phyloP scores from a whole-genome alignment of 2,113 vertebrate genomes.

The Porphyrio hochstetteri region DNA sequence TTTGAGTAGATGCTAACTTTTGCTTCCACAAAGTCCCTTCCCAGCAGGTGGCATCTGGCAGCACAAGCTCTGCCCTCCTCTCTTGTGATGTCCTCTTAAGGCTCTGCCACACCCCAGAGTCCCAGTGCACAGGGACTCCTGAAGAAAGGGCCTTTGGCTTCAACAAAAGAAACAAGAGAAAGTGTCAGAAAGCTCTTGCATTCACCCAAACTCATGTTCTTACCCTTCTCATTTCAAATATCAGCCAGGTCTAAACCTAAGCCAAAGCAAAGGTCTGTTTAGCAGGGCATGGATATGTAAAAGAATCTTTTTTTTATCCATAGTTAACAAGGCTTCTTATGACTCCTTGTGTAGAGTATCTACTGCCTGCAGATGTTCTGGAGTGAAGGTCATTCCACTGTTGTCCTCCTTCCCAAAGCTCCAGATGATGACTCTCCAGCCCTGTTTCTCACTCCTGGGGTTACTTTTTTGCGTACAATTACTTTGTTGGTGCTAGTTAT shows the following conservation, averaged over 20 bases:
- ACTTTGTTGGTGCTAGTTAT: neutral
- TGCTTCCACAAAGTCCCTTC: neutral
- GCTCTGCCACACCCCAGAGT: neutral
- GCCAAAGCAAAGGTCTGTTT: neutral
- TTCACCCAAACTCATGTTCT: neutral
- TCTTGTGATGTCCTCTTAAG: neutral
- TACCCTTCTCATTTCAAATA: neutral
- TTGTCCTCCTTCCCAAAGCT: neutral
- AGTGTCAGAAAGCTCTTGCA: neutral
- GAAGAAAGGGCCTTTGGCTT: neutral
- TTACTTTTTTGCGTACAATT: neutral
- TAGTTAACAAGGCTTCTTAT: neutral
- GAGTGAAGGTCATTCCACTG: neutral
- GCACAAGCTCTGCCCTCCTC: neutral
- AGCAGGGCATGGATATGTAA: neutral
- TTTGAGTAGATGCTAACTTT: neutral
- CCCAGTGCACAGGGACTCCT: neutral
- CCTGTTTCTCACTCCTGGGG: neutral
- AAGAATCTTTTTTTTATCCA: neutral
- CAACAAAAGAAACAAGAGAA: neutral
- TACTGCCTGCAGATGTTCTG: neutral
- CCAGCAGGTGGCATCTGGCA: neutral
- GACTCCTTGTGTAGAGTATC: fast-evolving
- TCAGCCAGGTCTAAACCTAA: neutral
- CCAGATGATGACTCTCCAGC: neutral